Percentiles rank a stretch among this genome's conserved stretches.
Evolutionary conservation across 2,797 vertebrate genomes (phyloP).

Genomic region (Potorous gilbertii): DNA sequence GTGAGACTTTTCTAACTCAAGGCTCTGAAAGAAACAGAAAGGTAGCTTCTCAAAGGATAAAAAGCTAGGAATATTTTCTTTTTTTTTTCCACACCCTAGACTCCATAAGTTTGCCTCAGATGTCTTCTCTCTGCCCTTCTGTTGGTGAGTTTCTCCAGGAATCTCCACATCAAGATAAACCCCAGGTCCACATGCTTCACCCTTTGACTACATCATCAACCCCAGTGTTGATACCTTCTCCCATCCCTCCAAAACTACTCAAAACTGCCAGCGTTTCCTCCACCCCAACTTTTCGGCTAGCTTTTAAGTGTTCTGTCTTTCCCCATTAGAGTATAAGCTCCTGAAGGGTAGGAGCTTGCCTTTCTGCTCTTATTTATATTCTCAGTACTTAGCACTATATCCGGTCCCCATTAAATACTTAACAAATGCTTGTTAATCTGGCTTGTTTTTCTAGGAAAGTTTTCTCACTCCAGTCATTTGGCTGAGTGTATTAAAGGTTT

Average conservation of each 20-base stretch:
- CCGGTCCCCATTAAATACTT: background rate
- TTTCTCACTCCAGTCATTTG: background rate
- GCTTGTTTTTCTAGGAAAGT: background rate
- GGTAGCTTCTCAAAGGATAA: too few relatives aligned
- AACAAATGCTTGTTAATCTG: background rate
- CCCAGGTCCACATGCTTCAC: background rate
- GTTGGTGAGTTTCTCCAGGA: background rate
- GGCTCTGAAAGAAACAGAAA: too few relatives aligned
- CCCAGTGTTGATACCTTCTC: background rate
- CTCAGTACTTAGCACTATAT: background rate
- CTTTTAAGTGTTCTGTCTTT: background rate
- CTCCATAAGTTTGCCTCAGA: background rate
- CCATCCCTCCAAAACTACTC: background rate
- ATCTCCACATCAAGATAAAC: background rate
- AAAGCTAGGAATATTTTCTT: background rate
- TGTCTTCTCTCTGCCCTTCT: background rate
- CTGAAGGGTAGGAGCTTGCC: background rate
- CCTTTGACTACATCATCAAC: background rate
- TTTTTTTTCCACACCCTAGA: background rate
- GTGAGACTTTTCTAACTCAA: too few relatives aligned
- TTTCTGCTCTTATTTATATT: background rate
- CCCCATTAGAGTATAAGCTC: background rate
- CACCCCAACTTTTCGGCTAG: background rate
- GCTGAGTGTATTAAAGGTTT: background rate
- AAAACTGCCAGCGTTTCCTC: background rate